Percentiles rank a stretch among this genome's conserved stretches.
These are phyloP conservation scores for Tetramorium bicarinatum DNA, from an alignment of 2,888 invertebrate species.

Conservation along the genomic window DNA sequence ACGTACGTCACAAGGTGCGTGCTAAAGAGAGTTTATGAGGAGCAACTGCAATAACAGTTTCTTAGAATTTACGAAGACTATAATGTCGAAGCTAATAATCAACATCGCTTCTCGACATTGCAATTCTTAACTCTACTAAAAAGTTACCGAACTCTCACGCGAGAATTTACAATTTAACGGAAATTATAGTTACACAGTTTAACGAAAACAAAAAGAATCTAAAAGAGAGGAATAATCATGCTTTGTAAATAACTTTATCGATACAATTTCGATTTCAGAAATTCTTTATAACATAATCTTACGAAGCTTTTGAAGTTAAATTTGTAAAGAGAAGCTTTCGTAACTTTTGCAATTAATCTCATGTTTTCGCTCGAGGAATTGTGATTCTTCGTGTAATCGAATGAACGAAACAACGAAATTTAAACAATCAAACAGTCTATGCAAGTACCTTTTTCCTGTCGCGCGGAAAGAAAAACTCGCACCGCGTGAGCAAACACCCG, in stretches of 20 bases:
- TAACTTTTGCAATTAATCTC: background rate
- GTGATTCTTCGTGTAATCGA: background rate
- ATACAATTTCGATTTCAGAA: no score
- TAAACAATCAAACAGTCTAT: background rate
- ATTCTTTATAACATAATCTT: no score
- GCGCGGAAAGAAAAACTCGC: background rate
- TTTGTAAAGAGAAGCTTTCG: background rate
- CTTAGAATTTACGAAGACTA: background rate
- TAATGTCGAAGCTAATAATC: background rate
- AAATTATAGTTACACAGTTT: background rate
- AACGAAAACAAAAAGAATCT: background rate
- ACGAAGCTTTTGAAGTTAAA: no score
- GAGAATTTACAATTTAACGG: background rate
- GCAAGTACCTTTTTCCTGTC: background rate
- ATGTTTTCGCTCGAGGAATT: no score
- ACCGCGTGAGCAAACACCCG: background rate
- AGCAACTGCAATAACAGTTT: background rate
- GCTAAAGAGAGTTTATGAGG: constrained; percentile 3
- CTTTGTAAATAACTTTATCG: no score
- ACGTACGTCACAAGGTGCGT: constrained; percentile 25
- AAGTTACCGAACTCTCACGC: background rate
- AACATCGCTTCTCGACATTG: background rate
- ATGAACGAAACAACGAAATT: background rate
- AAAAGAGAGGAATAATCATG: background rate
- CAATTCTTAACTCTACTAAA: background rate